Evolutionary conservation across 2,888 invertebrate species (phyloP).

Genomic region (Disparrhopalites patrizii): DNA sequence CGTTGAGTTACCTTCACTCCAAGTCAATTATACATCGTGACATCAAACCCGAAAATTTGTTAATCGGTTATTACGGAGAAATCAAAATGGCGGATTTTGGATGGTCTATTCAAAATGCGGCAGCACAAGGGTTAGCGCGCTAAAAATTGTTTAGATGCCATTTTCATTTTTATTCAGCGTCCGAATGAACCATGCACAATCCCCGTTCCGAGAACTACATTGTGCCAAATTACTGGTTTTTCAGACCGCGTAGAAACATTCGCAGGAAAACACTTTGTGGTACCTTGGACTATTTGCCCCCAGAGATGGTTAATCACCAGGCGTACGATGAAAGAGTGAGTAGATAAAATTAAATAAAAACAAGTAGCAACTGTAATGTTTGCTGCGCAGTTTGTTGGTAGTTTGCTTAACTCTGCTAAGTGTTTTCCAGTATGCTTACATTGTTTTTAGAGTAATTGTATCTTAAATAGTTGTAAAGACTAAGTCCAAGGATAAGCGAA

Average conservation of each 20-base stretch:
- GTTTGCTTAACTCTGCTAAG: not conserved
- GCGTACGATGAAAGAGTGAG: slow-evolving; percentile 69
- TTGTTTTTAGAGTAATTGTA: too few relatives aligned
- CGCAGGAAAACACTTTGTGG: slow-evolving; percentile 87
- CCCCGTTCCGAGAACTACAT: too few relatives aligned
- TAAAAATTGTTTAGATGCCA: too few relatives aligned
- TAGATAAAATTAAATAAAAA: too few relatives aligned
- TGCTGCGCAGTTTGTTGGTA: too few relatives aligned
- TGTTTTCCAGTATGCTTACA: not conserved
- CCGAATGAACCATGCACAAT: too few relatives aligned
- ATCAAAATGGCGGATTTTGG: slow-evolving; percentile 97
- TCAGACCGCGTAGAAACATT: not conserved
- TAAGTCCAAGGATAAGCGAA: too few relatives aligned
- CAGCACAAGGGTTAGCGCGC: not conserved
- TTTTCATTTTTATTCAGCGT: too few relatives aligned
- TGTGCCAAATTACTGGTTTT: not conserved
- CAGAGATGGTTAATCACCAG: slow-evolving; percentile 85
- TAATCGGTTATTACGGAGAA: slow-evolving; percentile 77
- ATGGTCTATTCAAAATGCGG: slow-evolving; percentile 64
- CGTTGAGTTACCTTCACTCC: slow-evolving; percentile 80
- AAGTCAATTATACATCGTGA: slow-evolving; percentile 92
- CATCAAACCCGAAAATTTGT: slow-evolving; percentile 83
- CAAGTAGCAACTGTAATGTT: too few relatives aligned
- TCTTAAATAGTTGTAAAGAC: too few relatives aligned
- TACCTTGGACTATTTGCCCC: slow-evolving; percentile 90